Conservation (phyloP, 2,888 invertebrate genomes). For the Drosophila nigricruria region DNA sequence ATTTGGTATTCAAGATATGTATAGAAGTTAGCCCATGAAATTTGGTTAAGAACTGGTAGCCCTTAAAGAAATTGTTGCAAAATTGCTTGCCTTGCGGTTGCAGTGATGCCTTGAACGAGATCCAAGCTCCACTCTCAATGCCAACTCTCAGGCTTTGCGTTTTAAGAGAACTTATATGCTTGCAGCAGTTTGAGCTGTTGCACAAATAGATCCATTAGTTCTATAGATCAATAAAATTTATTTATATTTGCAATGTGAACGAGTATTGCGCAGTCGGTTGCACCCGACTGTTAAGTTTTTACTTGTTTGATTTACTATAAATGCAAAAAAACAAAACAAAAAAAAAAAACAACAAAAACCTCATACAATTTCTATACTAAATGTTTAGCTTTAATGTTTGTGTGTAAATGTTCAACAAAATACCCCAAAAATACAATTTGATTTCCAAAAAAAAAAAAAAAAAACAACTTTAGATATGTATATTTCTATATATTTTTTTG, state of each 20-base stretch:
- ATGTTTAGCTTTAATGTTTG: slow-evolving; percentile 67
- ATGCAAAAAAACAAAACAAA: background rate
- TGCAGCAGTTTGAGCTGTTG: background rate
- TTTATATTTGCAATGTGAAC: background rate
- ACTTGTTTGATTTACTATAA: slow-evolving; percentile 13
- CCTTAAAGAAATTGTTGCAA: too few relatives aligned
- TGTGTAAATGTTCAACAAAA: slow-evolving; percentile 49
- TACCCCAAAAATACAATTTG: slow-evolving; percentile 15
- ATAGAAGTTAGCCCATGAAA: too few relatives aligned
- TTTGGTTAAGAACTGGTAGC: too few relatives aligned
- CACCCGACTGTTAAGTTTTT: background rate
- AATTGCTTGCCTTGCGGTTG: too few relatives aligned
- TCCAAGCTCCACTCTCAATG: too few relatives aligned
- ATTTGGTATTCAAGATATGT: too few relatives aligned
- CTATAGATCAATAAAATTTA: too few relatives aligned
- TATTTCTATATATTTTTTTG: slow-evolving; percentile 4
- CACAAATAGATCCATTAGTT: background rate
- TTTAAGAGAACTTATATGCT: too few relatives aligned
- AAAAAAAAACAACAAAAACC: slow-evolving; percentile 3
- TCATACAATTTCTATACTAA: slow-evolving; percentile 41
- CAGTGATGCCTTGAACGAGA: too few relatives aligned
- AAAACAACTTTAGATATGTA: slow-evolving; percentile 1
- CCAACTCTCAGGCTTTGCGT: too few relatives aligned
- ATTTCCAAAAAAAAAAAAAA: slow-evolving; percentile 12
- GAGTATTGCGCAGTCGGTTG: slow-evolving; percentile 4